Conservation (phyloP, 2,113 vertebrate species). For the Alligator sinensis region DNA sequence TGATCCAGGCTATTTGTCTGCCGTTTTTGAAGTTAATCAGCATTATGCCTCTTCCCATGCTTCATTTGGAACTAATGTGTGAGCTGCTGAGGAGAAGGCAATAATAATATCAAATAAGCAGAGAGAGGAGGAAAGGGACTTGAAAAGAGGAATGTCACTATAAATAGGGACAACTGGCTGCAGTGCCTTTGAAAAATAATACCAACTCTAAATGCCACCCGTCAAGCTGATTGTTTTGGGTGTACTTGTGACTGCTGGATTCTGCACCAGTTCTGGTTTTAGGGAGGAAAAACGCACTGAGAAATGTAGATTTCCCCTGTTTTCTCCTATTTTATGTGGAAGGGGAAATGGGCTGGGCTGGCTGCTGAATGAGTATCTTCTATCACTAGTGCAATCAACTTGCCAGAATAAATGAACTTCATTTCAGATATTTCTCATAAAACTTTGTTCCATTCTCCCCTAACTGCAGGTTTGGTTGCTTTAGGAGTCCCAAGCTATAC, state of each 20-base stretch:
- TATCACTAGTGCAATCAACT: too few relatives aligned
- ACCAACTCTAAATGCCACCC: conserved; percentile 29
- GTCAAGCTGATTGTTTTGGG: conserved; percentile 28
- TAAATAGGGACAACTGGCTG: background rate
- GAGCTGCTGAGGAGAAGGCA: background rate
- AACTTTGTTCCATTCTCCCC: background rate
- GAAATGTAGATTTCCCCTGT: background rate
- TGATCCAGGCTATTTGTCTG: background rate
- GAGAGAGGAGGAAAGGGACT: background rate
- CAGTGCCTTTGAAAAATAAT: conserved; percentile 33
- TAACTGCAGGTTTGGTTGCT: background rate
- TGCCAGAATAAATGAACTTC: background rate
- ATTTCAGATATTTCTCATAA: background rate
- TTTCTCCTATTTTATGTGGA: background rate
- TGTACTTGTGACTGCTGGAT: conserved; percentile 23
- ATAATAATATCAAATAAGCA: background rate
- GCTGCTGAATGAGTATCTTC: too few relatives aligned
- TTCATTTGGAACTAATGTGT: background rate
- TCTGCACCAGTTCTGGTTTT: conserved; percentile 14
- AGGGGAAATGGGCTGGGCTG: background rate
- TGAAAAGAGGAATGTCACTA: conserved; percentile 6
- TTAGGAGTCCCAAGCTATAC: background rate
- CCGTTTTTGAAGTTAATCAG: background rate
- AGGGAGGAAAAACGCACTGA: background rate
- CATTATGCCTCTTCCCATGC: background rate